Base-by-base conservation (phyloP, 1,140 invertebrate genomes). In the Olivierus martensii region DNA sequence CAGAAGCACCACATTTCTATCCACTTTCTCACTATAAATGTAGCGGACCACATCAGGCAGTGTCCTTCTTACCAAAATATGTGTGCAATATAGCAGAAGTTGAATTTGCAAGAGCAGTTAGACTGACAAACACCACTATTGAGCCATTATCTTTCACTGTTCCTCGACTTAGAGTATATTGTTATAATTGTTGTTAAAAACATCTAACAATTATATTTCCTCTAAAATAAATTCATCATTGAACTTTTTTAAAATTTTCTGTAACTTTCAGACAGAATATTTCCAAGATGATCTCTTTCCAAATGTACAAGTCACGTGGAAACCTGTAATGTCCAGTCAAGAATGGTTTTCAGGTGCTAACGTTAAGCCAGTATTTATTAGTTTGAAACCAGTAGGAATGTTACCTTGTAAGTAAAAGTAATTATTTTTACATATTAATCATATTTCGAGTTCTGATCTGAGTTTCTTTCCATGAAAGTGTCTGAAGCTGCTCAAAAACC, bases 201-300 rank as follows among this genome's bases (percentile, higher is more conserved):
- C n/a, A n/a, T n/a, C n/a, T n/a, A n/a, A n/a, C n/a, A n/a, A n/a
- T n/a, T n/a, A n/a, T n/a, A n/a, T n/a, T n/a, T n/a, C n/a, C n/a
- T n/a, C n/a, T n/a, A n/a, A n/a, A n/a, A n/a, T n/a, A n/a, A n/a
- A n/a, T n/a, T n/a, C n/a, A n/a, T n/a, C n/a, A n/a, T n/a, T n/a
- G n/a, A n/a, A n/a, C n/a, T n/a, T n/a, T n/a, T n/a, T n/a, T n/a
- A n/a, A n/a, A n/a, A n/a, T n/a, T n/a, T n/a, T n/a, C n/a, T n/a
- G n/a, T n/a, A n/a, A 52, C 57, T 66, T 70, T 19, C 69, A 92
- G 87, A 87, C 79, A 60, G 88, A 93, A 66, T 76, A 89, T 59
- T 95, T 96, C 74, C 91, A 96, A 83, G 89, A 95, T 68, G 91
- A 96, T 73, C 70, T 96, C 17, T 95, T 92, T 66, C 90, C 91